Evolutionary conservation across 2,888 invertebrate species (phyloP).

Genomic region (Oscheius sp.): DNA sequence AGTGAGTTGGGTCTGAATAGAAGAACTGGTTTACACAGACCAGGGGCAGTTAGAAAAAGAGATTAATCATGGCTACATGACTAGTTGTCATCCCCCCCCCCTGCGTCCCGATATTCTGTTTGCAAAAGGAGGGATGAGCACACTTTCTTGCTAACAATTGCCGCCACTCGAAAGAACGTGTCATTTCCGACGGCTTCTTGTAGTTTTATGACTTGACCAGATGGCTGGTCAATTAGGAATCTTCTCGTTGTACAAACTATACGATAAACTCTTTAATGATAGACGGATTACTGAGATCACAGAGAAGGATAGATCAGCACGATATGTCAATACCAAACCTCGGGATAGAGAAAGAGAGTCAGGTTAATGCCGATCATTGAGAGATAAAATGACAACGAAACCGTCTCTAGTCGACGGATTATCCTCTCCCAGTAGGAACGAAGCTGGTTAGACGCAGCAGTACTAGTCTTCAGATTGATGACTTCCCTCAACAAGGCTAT

Average conservation of each 20-base stretch:
- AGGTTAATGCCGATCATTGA: slow-evolving; percentile 61
- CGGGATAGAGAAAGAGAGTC: slow-evolving; percentile 62
- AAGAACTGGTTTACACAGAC: too few species aligned
- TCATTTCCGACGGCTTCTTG: too few species aligned
- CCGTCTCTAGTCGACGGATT: slow-evolving; percentile 57
- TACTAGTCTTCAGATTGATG: slow-evolving; percentile 38
- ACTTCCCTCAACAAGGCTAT: slow-evolving; percentile 44
- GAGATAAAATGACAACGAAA: slow-evolving; percentile 63
- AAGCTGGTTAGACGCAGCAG: slow-evolving; percentile 31
- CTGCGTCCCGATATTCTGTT: slow-evolving; percentile 5
- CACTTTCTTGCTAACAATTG: neutral
- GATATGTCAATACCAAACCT: slow-evolving; percentile 62
- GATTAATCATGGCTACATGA: too few species aligned
- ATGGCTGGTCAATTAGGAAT: too few species aligned
- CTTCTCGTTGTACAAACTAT: too few species aligned
- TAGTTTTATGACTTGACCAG: neutral
- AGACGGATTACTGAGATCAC: slow-evolving; percentile 6
- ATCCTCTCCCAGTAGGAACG: slow-evolving; percentile 65
- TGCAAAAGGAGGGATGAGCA: neutral
- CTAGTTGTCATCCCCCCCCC: too few species aligned
- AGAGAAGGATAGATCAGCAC: neutral
- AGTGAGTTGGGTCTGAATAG: too few species aligned
- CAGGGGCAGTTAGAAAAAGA: too few species aligned
- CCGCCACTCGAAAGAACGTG: neutral
- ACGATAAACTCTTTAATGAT: neutral